Evolutionary conservation across 2,113 vertebrate species (phyloP), one percentile per base, ranked within the genome.

Genomic region (Camelus bactrianus): DNA sequence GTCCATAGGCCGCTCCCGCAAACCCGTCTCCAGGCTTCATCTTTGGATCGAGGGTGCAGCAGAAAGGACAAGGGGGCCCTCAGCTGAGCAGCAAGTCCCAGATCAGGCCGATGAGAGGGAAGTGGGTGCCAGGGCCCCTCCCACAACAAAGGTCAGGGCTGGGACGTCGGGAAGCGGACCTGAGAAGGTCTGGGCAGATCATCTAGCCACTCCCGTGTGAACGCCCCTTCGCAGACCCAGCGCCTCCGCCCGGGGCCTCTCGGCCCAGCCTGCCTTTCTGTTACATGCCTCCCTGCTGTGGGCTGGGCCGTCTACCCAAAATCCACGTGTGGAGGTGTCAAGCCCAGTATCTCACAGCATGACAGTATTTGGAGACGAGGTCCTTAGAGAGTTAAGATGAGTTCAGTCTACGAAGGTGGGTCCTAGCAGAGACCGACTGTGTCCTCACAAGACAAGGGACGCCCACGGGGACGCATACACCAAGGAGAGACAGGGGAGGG

Each of bases 1-100:
- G 7, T 48, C 73, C 87, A 26, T 94, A 79, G 0, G 10, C 97
- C 91, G 98, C 84, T 1, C 58, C 38, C 93, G 97, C 28, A 83
- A 84, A 93, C 58, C 30, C n/a, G 50, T 64, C 24, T 88, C 42
- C 19, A 35, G 30, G 3, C 50, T 75, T 48, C 58, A 56, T 20
- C 50, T 28, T 67, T 48, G 15, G 28, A n/a, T 60, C 48, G 64
- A 24, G 16, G 32, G 42, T 70, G 7, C 28, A 24, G 28, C 46
- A 60, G 46, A 54, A 1, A 35, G 65, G 14, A 17, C 91, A 82
- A 50, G 0, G 5, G 16, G 35, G 35, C 17, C 8, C 58, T 3
- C 0, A 20, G 8, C 8, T 28, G 8, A 75, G 6, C 28, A 24
- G 50, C 28, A 30, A 2, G 7, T 65, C 4, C 65, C 6, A 42